Percentiles rank a stretch among this genome's conserved stretches.
These are phyloP conservation scores for Scomber colias DNA, from an alignment of 2,113 vertebrate species.

Conservation along the genomic window DNA sequence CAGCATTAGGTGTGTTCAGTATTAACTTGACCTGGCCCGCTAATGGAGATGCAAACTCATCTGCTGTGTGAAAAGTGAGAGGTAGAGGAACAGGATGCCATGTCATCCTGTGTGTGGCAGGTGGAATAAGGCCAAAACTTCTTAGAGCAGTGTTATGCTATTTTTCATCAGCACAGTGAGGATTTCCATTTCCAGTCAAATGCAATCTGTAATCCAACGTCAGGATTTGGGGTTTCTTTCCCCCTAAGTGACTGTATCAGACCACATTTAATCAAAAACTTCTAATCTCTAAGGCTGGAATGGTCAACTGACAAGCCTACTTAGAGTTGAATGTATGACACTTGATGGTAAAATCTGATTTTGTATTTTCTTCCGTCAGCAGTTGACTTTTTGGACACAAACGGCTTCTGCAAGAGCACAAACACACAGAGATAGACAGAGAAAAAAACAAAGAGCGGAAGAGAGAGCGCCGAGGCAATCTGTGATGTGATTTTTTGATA, in stretches of 20 bases:
- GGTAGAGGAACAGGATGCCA: slow-evolving; percentile 19
- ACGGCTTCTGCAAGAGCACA: slow-evolving; percentile 33
- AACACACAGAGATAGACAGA: slow-evolving; percentile 20
- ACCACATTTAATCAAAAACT: background rate
- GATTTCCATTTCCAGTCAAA: background rate
- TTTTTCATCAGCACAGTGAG: background rate
- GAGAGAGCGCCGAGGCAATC: slow-evolving; percentile 82
- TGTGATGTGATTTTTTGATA: slow-evolving; percentile 90
- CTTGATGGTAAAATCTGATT: slow-evolving; percentile 3
- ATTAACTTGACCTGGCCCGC: slow-evolving; percentile 63
- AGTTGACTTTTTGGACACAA: slow-evolving; percentile 48
- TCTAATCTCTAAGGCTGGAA: background rate
- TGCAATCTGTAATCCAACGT: background rate
- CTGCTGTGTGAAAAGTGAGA: slow-evolving; percentile 44
- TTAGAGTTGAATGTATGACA: slow-evolving; percentile 3
- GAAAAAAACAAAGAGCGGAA: slow-evolving; percentile 60
- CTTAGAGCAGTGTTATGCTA: background rate
- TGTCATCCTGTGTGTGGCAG: background rate
- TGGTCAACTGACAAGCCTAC: background rate
- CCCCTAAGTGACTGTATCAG: background rate
- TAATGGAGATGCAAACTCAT: slow-evolving; percentile 75
- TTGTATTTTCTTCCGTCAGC: slow-evolving; percentile 22
- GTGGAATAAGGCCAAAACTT: background rate
- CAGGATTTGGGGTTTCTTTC: background rate
- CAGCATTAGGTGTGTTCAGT: slow-evolving; percentile 65